phyloP scores from a whole-genome alignment of 2,113 vertebrate species.

The Notothenia rossii region DNA sequence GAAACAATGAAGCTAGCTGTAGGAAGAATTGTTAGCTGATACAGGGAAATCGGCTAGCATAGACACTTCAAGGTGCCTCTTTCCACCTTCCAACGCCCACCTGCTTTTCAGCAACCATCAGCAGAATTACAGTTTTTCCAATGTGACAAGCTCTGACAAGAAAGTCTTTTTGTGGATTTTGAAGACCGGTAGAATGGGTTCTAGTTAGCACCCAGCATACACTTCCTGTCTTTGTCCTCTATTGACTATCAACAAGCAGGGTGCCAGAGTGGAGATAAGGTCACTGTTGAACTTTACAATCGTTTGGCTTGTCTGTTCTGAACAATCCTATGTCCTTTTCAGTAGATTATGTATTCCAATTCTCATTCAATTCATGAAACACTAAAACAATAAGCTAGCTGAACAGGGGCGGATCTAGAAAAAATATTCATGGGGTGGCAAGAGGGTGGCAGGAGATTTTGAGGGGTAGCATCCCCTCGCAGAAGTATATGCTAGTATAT shows the following conservation, averaged over 20 bases:
- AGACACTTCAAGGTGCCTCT: not conserved
- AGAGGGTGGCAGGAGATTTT: no score
- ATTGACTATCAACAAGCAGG: slow-evolving; percentile 2
- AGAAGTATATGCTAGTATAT: no score
- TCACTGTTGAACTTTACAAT: not conserved
- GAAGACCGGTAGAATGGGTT: not conserved
- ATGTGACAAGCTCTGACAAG: not conserved
- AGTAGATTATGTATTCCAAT: no score
- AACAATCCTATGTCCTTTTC: no score
- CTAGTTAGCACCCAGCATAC: not conserved
- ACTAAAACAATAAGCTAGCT: not conserved
- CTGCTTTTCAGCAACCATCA: not conserved
- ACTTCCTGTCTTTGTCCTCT: not conserved
- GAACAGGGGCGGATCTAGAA: no score
- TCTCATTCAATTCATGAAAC: not conserved
- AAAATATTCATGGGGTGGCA: no score
- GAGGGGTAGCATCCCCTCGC: no score
- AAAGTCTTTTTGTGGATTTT: not conserved
- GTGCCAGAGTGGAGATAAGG: not conserved
- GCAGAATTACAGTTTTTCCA: not conserved
- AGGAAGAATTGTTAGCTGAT: not conserved
- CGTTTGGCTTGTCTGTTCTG: no score
- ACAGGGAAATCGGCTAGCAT: not conserved
- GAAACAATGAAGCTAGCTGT: not conserved
- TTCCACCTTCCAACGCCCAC: not conserved